Evolutionary conservation across 30 jellyfish, hydroid and myxozoan genomes (phyloP), one percentile per base, ranked within the genome.

Genomic region (Pseudorhiza aurosa): DNA sequence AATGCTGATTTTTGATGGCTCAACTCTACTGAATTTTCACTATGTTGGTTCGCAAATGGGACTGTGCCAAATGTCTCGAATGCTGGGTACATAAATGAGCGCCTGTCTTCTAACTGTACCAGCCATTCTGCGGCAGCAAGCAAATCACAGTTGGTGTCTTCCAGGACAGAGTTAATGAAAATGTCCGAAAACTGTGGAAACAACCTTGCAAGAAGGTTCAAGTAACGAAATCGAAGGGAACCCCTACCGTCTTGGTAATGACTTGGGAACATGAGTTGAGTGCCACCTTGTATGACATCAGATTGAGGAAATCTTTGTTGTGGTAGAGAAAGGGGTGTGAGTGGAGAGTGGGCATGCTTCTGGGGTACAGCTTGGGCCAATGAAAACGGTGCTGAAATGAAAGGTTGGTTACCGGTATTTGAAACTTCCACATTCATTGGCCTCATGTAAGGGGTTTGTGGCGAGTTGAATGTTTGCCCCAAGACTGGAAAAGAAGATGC

Each of bases 111-210:
- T 0, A 80, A 58, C 27, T 80, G 91, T 24, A 80, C 91, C 25
- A 80, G 59, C 91, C 91, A 80, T 65, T 80, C 91, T 0, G 83
- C 91, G 25, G 91, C 91, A 12, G 91, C 82, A 17, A 80, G 77
- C 3, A 80, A 65, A 17, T 80, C 91, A 8, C 83, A 73, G 26
- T 71, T 65, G 25, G 91, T 72, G 12, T 80, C 91, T 42, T 80
- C 91, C 59, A 80, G 45, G 18, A 80, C 91, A 6, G 91, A 80
- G 19, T 80, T 80, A 30, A 80, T 65, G 68, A 80, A 80, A 10
- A 80, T 80, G 14, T 80, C 91, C 4, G 91, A 80, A 32, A 80
- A 80, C 51, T 80, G 91, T 1, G 91, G 84, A 42, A 80, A 80
- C 27, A 80, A 57, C 30, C 91, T 45, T 8, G 83, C 58, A 0